Conservation (phyloP, 2,797 vertebrate species). For the Danio tinwini region DNA sequence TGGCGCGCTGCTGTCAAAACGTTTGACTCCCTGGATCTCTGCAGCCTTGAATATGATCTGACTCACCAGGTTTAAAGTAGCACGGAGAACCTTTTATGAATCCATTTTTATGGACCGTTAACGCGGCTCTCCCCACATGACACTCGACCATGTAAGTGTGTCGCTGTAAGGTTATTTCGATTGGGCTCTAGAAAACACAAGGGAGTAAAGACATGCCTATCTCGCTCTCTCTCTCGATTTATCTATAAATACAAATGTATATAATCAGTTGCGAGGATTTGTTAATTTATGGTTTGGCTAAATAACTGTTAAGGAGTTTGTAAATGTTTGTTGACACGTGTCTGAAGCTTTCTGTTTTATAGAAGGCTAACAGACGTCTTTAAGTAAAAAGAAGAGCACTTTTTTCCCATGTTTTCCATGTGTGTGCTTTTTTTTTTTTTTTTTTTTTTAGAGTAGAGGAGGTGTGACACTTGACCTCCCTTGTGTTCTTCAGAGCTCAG, state of each 20-base stretch:
- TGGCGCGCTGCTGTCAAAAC: slow-evolving; percentile 21
- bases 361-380: slow-evolving; percentile 77
- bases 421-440: slow-evolving; percentile 68
- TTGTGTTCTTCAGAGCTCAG: slow-evolving; percentile 45
- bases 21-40: slow-evolving; percentile 17
- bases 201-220: slow-evolving; percentile 6
- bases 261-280: slow-evolving; percentile 44
- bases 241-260: neutral
- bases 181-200: slow-evolving; percentile 43
- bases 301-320: slow-evolving; percentile 58
- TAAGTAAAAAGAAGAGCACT: slow-evolving; percentile 65
- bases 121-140: slow-evolving; percentile 46
- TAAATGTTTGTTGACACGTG: slow-evolving; percentile 20
- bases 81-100: slow-evolving; percentile 58
- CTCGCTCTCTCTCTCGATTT: neutral
- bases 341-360: slow-evolving; percentile 83
- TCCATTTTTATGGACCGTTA: slow-evolving; percentile 59
- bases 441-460: slow-evolving; percentile 60
- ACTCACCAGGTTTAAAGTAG: slow-evolving; percentile 55
- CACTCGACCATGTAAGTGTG: slow-evolving; percentile 32
- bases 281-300: slow-evolving; percentile 56
- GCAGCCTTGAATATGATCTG: slow-evolving; percentile 55
- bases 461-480: slow-evolving; percentile 52
- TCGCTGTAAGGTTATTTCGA: slow-evolving; percentile 37
- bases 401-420: slow-evolving; percentile 75